A percentile compares a stretch with the other conserved stretches of the same genome.
Conservation (phyloP, 2,797 vertebrate species). For the Austrolebias charrua region DNA sequence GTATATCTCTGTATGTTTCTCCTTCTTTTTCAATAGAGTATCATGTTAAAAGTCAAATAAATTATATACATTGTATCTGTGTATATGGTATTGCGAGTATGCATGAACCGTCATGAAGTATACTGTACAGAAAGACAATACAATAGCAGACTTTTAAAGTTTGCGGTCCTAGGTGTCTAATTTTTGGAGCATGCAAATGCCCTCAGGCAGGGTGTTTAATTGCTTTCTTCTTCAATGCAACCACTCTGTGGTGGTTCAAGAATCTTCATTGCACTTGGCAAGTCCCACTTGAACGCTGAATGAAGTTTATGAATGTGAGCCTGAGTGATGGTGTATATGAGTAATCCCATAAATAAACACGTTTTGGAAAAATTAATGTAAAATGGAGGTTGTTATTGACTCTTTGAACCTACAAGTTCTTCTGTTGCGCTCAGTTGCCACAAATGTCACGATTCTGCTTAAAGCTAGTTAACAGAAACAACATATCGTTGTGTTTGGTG, state of each 20-base stretch:
- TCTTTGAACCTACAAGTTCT: not conserved
- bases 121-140: conserved; percentile 15
- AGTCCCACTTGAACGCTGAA: conserved; percentile 24
- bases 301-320: conserved; percentile 43
- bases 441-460: not conserved
- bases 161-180: not conserved
- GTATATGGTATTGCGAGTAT: conserved; percentile 52
- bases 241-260: conserved; percentile 15
- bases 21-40: conserved; percentile 74
- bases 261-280: conserved; percentile 23
- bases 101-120: conserved; percentile 36
- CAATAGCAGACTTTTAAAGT: not conserved
- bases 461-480: not conserved
- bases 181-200: conserved; percentile 5
- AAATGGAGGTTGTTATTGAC: conserved; percentile 33
- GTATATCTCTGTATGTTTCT: conserved; percentile 75
- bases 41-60: conserved; percentile 76
- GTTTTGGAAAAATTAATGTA: conserved; percentile 13
- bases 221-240: conserved; percentile 19
- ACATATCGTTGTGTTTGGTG: not conserved
- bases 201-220: conserved; percentile 20
- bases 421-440: not conserved
- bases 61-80: conserved; percentile 70
- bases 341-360: conserved; percentile 39
- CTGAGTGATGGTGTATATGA: conserved; percentile 24